These are phyloP conservation scores for Drosophila saltans DNA, from an alignment of 1,140 invertebrate genomes.

Conservation along the genomic window DNA sequence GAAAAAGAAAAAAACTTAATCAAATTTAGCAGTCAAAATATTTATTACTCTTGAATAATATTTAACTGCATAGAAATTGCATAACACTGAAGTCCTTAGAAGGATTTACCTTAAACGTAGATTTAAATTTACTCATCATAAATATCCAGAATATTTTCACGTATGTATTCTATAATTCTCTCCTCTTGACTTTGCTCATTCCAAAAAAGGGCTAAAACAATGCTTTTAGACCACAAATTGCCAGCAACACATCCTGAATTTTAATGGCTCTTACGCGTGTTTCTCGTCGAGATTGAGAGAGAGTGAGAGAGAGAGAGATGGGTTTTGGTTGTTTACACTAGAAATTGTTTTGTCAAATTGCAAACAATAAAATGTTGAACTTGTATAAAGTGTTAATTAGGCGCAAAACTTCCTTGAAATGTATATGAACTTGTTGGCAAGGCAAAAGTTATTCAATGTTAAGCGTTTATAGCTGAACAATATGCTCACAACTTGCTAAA, in stretches of 20 bases:
- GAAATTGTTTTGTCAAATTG: slow-evolving; percentile 73
- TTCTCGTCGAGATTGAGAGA: slow-evolving; percentile 16
- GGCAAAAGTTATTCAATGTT: slow-evolving; percentile 39
- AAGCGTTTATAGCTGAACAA: slow-evolving; percentile 57
- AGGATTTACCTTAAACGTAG: too few relatives aligned
- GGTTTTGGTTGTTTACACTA: slow-evolving; percentile 12
- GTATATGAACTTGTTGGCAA: slow-evolving; percentile 46
- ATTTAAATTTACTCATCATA: neutral
- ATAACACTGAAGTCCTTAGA: too few relatives aligned
- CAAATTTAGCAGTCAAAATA: too few relatives aligned
- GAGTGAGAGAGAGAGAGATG: slow-evolving; percentile 1
- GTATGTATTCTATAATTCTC: too few relatives aligned
- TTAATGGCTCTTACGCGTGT: slow-evolving; percentile 55
- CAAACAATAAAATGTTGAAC: slow-evolving; percentile 71
- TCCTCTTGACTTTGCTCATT: neutral
- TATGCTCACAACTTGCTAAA: slow-evolving; percentile 50
- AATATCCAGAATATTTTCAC: neutral
- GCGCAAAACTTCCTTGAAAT: slow-evolving; percentile 62
- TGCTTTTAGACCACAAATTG: slow-evolving; percentile 56
- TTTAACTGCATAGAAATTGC: too few relatives aligned
- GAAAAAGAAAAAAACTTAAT: too few relatives aligned
- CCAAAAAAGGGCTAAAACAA: slow-evolving; percentile 16
- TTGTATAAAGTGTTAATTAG: slow-evolving; percentile 77
- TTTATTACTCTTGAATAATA: too few relatives aligned
- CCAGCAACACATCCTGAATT: slow-evolving; percentile 69